phyloP scores from a whole-genome alignment of 2,113 vertebrate genomes.

The Petroica traversi region DNA sequence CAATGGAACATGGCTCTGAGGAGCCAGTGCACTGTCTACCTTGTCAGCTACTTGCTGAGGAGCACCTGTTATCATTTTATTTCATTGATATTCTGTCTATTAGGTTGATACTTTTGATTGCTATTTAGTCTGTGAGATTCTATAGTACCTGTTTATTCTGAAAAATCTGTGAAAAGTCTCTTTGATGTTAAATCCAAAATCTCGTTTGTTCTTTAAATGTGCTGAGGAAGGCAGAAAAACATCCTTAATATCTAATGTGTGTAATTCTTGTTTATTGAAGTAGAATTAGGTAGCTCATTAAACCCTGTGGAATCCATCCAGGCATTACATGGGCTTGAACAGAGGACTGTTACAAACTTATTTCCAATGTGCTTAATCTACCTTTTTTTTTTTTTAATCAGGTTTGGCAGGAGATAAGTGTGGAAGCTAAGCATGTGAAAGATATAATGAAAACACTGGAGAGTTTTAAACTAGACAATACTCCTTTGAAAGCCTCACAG shows the following conservation, averaged over 20 bases:
- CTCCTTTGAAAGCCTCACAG: constrained; percentile 83
- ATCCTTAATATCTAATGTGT: neutral
- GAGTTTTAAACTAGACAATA: constrained; percentile 86
- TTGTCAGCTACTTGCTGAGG: neutral
- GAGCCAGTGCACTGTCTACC: neutral
- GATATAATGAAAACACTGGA: constrained; percentile 93
- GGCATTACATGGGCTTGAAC: neutral
- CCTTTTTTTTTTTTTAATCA: constrained; percentile 56
- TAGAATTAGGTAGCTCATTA: neutral
- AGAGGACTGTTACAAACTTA: neutral
- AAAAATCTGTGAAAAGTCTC: neutral
- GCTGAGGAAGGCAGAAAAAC: neutral
- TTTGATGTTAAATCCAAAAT: neutral
- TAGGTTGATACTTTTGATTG: neutral
- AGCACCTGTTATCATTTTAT: neutral
- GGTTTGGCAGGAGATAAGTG: constrained; percentile 94
- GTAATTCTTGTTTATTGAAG: neutral
- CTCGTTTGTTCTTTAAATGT: neutral
- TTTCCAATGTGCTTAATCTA: neutral
- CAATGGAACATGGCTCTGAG: neutral
- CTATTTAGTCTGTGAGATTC: neutral
- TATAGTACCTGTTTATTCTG: neutral
- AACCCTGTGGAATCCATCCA: neutral
- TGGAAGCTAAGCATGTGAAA: constrained; percentile 91
- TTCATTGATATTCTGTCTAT: neutral